Conservation (phyloP, 2,113 vertebrate species). For the Macquaria australasica region DNA sequence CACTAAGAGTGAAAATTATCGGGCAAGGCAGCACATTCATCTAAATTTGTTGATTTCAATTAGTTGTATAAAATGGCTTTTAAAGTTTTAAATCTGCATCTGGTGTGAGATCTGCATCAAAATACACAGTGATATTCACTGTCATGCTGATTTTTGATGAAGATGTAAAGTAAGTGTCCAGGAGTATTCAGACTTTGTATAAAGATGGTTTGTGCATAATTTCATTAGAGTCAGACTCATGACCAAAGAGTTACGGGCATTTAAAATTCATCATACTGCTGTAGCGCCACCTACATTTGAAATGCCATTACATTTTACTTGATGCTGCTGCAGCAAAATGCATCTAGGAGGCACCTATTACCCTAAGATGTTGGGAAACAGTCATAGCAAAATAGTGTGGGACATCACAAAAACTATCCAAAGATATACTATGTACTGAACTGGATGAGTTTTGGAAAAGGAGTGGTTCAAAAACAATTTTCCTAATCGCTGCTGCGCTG, state of each 20-base stretch:
- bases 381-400: accelerated
- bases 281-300: no score
- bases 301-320: not conserved
- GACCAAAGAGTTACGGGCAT: not conserved
- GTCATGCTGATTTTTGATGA: not conserved
- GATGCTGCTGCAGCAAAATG: not conserved
- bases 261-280: not conserved
- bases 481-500: not conserved
- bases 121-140: not conserved
- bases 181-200: not conserved
- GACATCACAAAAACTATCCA: not conserved
- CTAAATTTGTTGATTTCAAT: not conserved
- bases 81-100: no score
- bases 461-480: not conserved
- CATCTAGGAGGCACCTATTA: not conserved
- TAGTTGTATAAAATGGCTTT: not conserved
- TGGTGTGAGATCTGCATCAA: not conserved
- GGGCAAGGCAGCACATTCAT: not conserved
- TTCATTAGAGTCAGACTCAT: not conserved
- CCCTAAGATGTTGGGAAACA: not conserved
- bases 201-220: not conserved
- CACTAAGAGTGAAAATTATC: no score
- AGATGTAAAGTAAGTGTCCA: not conserved
- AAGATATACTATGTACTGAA: not conserved
- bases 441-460: not conserved